phyloP scores from a whole-genome alignment of 2,113 vertebrate genomes.

The Pollimyrus isidori region DNA sequence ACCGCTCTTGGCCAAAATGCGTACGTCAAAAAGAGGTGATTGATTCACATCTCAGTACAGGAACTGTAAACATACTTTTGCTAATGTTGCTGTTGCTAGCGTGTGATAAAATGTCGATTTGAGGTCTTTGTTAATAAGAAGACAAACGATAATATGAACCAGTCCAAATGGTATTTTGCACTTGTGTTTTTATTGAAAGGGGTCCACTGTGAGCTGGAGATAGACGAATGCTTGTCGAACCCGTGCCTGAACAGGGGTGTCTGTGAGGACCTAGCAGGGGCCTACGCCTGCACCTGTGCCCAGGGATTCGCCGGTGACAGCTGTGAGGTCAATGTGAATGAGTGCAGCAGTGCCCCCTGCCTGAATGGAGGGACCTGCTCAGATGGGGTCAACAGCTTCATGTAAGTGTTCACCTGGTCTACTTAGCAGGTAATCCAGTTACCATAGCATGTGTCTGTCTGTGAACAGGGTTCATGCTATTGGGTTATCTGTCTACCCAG shows the following conservation, averaged over 20 bases:
- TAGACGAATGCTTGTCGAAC: conserved; percentile 81
- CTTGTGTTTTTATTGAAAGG: conserved; percentile 40
- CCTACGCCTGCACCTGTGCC: conserved; percentile 76
- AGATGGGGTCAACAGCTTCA: conserved; percentile 78
- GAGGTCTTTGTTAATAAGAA: background rate
- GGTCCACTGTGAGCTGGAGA: conserved; percentile 74
- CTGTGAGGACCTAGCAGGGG: conserved; percentile 75
- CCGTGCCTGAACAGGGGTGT: conserved; percentile 80
- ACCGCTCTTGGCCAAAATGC: background rate
- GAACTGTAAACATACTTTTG: background rate
- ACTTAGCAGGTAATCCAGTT: background rate
- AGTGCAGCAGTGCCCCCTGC: conserved; percentile 83
- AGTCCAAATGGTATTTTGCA: background rate
- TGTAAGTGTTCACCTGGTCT: conserved; percentile 53
- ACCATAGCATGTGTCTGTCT: background rate
- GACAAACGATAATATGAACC: background rate
- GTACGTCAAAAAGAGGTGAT: background rate
- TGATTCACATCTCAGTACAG: background rate
- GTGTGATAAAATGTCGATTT: background rate
- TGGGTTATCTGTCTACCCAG: background rate
- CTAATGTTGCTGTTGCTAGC: background rate
- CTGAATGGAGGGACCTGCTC: conserved; percentile 78
- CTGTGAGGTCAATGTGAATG: conserved; percentile 81
- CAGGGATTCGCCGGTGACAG: conserved; percentile 73
- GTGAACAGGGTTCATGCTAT: background rate